Conservation (phyloP, 2,888 invertebrate species). For the Xestia ashworthii region DNA sequence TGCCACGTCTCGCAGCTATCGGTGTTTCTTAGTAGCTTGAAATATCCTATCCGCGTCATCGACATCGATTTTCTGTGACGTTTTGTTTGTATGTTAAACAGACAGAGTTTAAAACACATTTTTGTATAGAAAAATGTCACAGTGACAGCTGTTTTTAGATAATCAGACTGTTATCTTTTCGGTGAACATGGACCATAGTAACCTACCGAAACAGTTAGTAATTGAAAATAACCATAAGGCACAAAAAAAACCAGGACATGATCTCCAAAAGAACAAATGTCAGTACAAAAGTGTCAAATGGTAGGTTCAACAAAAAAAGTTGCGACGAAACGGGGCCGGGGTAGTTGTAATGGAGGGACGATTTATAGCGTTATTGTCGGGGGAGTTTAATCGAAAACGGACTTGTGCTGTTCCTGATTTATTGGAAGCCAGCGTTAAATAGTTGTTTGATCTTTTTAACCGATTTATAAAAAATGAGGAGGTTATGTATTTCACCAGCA, state of each 20-base stretch:
- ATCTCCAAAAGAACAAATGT: constrained; percentile 10
- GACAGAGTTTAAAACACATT: too few species aligned
- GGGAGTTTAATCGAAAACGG: constrained; percentile 65
- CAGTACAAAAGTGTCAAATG: constrained; percentile 5
- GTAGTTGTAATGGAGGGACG: constrained; percentile 56
- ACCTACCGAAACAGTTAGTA: too few species aligned
- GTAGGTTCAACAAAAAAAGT: constrained; percentile 63
- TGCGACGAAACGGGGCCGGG: constrained; percentile 49
- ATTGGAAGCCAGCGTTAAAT: constrained; percentile 53
- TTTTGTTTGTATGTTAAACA: too few species aligned
- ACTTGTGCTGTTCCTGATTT: constrained; percentile 60
- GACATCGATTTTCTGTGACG: too few species aligned
- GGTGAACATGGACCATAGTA: too few species aligned
- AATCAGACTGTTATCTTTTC: too few species aligned
- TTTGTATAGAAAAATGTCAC: too few species aligned
- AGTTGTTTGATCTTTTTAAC: constrained; percentile 37
- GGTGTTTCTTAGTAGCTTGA: too few species aligned
- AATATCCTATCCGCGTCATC: too few species aligned
- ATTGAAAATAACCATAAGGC: too few species aligned
- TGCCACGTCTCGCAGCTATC: too few species aligned
- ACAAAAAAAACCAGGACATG: background rate
- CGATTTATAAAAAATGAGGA: background rate
- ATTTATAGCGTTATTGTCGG: constrained; percentile 66
- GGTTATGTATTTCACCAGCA: background rate
- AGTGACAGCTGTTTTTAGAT: too few species aligned